Evolutionary conservation across 1,140 invertebrate genomes (phyloP), one percentile per base, ranked within the genome.

Genomic region (Scaptomyza montana): DNA sequence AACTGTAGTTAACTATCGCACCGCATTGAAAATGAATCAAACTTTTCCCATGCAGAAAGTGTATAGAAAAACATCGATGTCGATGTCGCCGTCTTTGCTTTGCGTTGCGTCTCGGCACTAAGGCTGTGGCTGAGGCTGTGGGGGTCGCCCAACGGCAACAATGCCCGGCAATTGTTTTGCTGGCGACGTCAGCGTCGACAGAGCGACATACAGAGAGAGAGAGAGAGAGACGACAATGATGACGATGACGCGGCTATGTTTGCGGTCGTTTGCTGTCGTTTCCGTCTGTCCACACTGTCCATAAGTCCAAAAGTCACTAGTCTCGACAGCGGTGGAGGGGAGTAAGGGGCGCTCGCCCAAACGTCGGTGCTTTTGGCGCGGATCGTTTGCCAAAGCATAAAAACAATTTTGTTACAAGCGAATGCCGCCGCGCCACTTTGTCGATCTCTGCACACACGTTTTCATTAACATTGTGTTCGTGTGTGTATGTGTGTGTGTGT

Each of bases 161-260:
- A 86, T 87, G 78, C 75, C 78, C 71, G 74, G 74, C 81, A 81
- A 87, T 87, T 86, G 82, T 86, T 73, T 81, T 61, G 81, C 78
- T 43, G 74, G 67, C 78, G 64, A 16, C 45, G 53, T 45, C 57
- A 30, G 19, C 43, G 30, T 39, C 63, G 64, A 33, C 30, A 33
- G 30, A 33, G 30, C 30, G 30, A 33, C 6, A 33, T 16, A 16
- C 16, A 16, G 33, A 9, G 7, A 30, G 30, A 30, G 30, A 5
- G 8, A 36, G 33, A 9, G 7, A 36, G 8, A 36, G 33, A 36
- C 33, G 7, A 36, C 43, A 16, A 49, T 43, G 10, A 55, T 21
- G 56, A 67, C 50, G 70, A 86, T 85, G 80, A 85, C 80, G 80
- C 74, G 74, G 78, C 82, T 71, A 76, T 86, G 78, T 86, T 86